Percentiles rank a stretch among this genome's conserved stretches.
These are phyloP conservation scores for Myxocyprinus asiaticus DNA, from an alignment of 2,113 vertebrate species.

Conservation along the genomic window DNA sequence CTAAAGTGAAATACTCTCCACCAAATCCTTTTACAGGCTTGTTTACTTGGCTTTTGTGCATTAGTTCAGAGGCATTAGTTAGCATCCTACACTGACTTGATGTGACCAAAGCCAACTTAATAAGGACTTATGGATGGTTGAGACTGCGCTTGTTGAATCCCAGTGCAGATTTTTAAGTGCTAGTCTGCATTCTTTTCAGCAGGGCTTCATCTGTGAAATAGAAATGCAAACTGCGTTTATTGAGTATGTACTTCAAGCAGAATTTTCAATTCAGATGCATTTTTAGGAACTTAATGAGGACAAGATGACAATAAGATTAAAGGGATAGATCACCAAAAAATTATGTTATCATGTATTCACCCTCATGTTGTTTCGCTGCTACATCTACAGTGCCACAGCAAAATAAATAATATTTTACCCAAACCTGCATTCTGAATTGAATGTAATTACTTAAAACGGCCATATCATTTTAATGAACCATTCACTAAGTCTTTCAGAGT, in stretches of 20 bases:
- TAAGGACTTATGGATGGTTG: not conserved
- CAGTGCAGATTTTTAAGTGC: not conserved
- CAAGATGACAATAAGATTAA: not conserved
- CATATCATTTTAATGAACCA: too few species aligned
- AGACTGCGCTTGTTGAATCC: slow-evolving; percentile 3
- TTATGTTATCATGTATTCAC: too few species aligned
- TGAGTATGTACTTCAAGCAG: slow-evolving; percentile 64
- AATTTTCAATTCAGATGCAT: slow-evolving; percentile 65
- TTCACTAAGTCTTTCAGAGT: too few species aligned
- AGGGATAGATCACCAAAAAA: not conserved
- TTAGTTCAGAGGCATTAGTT: slow-evolving; percentile 7
- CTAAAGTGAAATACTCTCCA: not conserved
- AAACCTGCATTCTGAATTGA: too few species aligned
- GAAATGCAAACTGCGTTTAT: slow-evolving; percentile 71
- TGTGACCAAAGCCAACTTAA: not conserved
- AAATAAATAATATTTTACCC: too few species aligned
- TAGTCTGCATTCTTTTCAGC: slow-evolving; percentile 56
- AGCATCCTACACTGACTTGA: not conserved
- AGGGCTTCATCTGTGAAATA: slow-evolving; percentile 65
- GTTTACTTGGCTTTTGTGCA: not conserved
- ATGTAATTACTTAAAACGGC: too few species aligned
- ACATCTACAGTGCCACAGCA: too few species aligned
- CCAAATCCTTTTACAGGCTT: not conserved
- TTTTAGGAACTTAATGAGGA: slow-evolving; percentile 49
- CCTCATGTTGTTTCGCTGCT: too few species aligned